Percentiles rank a stretch among this genome's conserved stretches.
Conservation (phyloP, 2,797 vertebrate species). For the Spea hammondii region DNA sequence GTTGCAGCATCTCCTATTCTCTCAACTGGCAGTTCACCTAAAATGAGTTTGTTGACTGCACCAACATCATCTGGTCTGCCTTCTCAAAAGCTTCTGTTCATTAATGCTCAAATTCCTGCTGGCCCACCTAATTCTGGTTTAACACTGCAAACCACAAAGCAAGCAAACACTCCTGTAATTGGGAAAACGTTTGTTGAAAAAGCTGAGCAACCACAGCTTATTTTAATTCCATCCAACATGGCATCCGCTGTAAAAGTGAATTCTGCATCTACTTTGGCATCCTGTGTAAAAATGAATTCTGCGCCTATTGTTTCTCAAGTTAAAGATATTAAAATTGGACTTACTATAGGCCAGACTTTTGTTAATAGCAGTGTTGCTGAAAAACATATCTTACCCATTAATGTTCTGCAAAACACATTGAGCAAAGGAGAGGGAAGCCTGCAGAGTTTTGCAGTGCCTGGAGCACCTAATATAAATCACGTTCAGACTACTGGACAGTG, state of each 20-base stretch:
- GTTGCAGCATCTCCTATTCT: slow-evolving; percentile 71
- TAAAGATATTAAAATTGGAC: slow-evolving; percentile 77
- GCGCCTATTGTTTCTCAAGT: slow-evolving; percentile 73
- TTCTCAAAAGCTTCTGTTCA: slow-evolving; percentile 75
- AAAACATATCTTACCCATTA: slow-evolving; percentile 70
- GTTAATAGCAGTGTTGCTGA: slow-evolving; percentile 66
- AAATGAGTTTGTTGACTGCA: slow-evolving; percentile 63
- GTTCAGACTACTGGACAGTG: slow-evolving; percentile 61
- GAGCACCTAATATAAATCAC: slow-evolving; percentile 56
- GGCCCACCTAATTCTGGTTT: slow-evolving; percentile 57
- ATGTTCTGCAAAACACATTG: slow-evolving; percentile 68
- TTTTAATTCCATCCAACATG: slow-evolving; percentile 70
- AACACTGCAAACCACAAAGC: slow-evolving; percentile 65
- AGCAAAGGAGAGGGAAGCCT: slow-evolving; percentile 65
- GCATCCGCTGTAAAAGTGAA: slow-evolving; percentile 67
- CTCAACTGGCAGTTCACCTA: slow-evolving; percentile 65
- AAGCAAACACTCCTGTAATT: slow-evolving; percentile 58
- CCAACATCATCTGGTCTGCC: slow-evolving; percentile 61
- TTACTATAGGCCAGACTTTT: slow-evolving; percentile 74
- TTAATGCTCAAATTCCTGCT: slow-evolving; percentile 71
- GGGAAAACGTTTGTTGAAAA: slow-evolving; percentile 64
- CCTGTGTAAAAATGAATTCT: slow-evolving; percentile 67
- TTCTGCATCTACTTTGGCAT: slow-evolving; percentile 64
- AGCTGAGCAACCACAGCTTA: slow-evolving; percentile 68
- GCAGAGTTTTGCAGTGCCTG: slow-evolving; percentile 55